These are phyloP conservation scores for Styela plicata DNA, from an alignment of 23 tunicate species.

Conservation along the genomic window DNA sequence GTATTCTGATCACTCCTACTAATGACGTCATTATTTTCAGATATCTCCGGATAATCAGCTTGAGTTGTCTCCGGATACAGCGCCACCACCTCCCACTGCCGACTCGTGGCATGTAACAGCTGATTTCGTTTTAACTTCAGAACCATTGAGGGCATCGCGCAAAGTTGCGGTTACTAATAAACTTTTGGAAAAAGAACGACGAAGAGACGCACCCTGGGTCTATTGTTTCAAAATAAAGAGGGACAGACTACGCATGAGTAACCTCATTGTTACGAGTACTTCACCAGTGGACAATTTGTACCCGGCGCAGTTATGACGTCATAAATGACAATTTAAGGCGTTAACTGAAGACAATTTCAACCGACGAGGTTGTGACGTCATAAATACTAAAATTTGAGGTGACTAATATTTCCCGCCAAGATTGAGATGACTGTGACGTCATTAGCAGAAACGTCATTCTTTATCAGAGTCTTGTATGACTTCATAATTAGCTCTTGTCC, in stretches of 20 bases:
- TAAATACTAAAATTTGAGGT: neutral
- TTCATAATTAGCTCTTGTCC: neutral
- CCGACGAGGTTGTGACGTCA: neutral
- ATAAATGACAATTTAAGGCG: neutral
- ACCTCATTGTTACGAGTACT: conserved; percentile 2
- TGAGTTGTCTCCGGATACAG: conserved; percentile 54
- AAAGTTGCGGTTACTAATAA: conserved; percentile 44
- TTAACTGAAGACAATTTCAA: neutral
- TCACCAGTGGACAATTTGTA: neutral
- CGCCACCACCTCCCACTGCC: conserved; percentile 30
- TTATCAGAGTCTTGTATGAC: neutral
- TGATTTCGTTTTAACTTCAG: conserved; percentile 21
- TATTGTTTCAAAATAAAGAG: conserved; percentile 64
- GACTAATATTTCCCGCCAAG: neutral
- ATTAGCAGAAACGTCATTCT: neutral
- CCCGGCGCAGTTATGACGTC: neutral
- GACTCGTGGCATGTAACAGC: conserved; percentile 27
- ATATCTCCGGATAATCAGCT: conserved; percentile 55
- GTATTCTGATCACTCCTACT: no score
- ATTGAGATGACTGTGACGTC: neutral
- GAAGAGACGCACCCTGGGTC: conserved; percentile 61
- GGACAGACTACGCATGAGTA: conserved; percentile 30
- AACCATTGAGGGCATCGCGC: conserved; percentile 8
- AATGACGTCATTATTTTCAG: conserved; percentile 20
- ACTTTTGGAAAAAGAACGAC: conserved; percentile 32